These are phyloP conservation scores for Ochropleura plecta DNA, from an alignment of 2,888 invertebrate species.

Conservation along the genomic window DNA sequence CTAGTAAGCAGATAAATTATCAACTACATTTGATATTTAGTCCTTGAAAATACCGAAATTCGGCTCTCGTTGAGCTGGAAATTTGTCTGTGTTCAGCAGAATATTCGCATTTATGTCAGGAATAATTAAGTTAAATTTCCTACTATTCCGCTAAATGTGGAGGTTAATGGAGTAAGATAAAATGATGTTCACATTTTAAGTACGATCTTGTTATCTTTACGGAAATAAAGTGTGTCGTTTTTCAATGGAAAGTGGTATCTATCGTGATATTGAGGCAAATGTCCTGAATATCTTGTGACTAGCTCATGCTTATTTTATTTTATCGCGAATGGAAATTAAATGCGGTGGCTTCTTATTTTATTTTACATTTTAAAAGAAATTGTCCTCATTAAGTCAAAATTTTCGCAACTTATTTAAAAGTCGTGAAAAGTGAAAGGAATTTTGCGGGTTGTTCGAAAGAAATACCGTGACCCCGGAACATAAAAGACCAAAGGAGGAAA, in stretches of 20 bases:
- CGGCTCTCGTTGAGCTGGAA: background rate
- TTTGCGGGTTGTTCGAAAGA: no score
- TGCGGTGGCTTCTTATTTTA: background rate
- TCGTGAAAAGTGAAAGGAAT: no score
- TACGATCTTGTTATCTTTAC: conserved; percentile 1
- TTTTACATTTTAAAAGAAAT: background rate
- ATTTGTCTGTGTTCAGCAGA: background rate
- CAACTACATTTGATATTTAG: background rate
- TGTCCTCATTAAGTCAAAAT: background rate
- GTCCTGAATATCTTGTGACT: background rate
- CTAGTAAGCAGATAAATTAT: no score
- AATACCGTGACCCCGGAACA: no score
- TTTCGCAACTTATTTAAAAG: no score
- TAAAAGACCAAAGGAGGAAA: no score
- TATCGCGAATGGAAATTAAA: background rate
- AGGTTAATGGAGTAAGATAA: conserved; percentile 14
- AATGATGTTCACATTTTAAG: conserved; percentile 15
- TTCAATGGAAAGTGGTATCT: background rate
- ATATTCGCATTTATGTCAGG: conserved; percentile 8
- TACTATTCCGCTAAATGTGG: conserved; percentile 1
- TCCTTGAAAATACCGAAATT: background rate
- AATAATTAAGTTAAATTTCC: background rate
- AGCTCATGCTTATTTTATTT: background rate
- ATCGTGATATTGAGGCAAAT: background rate
- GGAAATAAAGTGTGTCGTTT: background rate